phyloP scores from a whole-genome alignment of 2,113 vertebrate genomes.

The Leptobrachium ailaonicum region DNA sequence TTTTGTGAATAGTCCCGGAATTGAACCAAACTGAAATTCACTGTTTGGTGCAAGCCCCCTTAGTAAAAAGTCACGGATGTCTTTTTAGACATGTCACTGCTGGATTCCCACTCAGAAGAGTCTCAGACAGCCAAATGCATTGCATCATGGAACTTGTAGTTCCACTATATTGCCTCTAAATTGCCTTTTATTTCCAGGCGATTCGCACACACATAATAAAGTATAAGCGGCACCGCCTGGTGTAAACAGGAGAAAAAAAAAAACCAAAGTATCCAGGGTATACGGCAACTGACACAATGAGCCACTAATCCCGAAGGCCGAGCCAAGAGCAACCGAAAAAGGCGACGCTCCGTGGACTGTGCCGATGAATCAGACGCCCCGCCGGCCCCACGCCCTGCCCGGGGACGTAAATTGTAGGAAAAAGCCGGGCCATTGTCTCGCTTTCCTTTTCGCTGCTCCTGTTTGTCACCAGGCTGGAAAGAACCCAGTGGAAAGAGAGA shows the following conservation, averaged over 20 bases:
- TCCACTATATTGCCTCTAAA: too few species aligned
- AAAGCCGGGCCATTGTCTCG: constrained; percentile 28
- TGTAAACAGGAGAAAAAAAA: too few species aligned
- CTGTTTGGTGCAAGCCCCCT: too few species aligned
- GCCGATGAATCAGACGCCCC: constrained; percentile 29
- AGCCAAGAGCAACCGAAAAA: not conserved
- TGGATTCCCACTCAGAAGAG: too few species aligned
- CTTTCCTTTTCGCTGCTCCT: not conserved
- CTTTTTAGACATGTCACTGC: too few species aligned
- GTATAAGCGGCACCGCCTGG: too few species aligned
- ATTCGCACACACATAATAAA: too few species aligned
- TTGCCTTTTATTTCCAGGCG: too few species aligned
- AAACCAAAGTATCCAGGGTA: too few species aligned
- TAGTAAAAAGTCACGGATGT: too few species aligned
- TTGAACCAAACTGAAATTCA: too few species aligned
- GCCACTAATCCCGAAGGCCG: not conserved
- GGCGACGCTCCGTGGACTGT: not conserved
- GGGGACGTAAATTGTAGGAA: constrained; percentile 30
- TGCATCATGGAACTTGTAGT: not conserved
- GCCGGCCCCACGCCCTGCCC: constrained; percentile 20
- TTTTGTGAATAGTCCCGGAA: too few species aligned
- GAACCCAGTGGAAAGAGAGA: constrained; percentile 13
- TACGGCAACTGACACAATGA: not conserved
- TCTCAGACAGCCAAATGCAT: not conserved
- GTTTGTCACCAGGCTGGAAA: constrained; percentile 42